phyloP scores from a whole-genome alignment of 2,113 vertebrate species.

The Hemiprocne comata region DNA sequence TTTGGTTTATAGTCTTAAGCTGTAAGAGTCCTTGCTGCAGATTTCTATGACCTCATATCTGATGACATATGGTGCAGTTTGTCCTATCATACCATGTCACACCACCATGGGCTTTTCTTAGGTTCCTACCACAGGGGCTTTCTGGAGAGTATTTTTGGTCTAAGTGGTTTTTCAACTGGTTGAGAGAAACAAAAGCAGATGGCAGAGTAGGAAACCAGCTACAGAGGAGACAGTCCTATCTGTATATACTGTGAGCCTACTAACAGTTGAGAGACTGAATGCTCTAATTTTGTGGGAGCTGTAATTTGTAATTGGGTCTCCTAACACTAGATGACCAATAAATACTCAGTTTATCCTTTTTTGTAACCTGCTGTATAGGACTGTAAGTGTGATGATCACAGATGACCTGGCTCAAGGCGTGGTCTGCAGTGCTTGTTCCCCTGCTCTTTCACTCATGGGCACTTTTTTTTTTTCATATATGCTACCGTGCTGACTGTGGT shows the following conservation, averaged over 20 bases:
- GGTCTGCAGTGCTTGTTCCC: not conserved
- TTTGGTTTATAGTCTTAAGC: not conserved
- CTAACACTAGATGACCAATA: not conserved
- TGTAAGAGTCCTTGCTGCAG: not conserved
- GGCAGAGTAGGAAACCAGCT: accelerated
- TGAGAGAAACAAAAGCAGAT: not conserved
- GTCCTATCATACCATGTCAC: not conserved
- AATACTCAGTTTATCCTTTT: not conserved
- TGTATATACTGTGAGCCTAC: accelerated
- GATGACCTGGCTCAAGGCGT: not conserved
- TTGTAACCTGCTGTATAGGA: not conserved
- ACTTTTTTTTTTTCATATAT: not conserved
- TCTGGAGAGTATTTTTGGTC: not conserved
- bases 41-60: not conserved
- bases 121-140: not conserved
- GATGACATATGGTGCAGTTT: not conserved
- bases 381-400: not conserved
- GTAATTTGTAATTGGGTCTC: not conserved
- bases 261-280: not conserved
- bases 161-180: not conserved
- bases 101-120: not conserved
- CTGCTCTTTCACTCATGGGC: not conserved
- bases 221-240: not conserved
- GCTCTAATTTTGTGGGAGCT: not conserved
- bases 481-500: not conserved